phyloP scores from a whole-genome alignment of 2,797 vertebrate genomes.

The Anabacerthia variegaticeps region DNA sequence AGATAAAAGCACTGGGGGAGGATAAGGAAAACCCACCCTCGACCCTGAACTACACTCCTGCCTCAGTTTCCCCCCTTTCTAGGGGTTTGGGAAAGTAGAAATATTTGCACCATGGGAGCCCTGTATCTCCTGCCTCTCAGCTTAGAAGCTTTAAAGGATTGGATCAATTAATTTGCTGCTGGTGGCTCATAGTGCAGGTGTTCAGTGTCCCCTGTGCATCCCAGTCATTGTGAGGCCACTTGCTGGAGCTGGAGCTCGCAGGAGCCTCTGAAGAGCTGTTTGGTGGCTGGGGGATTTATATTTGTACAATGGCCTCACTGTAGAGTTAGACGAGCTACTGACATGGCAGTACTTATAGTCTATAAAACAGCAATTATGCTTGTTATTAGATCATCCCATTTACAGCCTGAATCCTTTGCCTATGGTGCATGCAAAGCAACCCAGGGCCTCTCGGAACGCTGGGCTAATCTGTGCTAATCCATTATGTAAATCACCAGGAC shows the following conservation, averaged over 20 bases:
- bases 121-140: not conserved
- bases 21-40: not conserved
- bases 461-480: conserved; percentile 58
- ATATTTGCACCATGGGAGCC: not conserved
- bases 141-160: not conserved
- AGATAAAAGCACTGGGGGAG: not conserved
- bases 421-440: conserved; percentile 41
- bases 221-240: not conserved
- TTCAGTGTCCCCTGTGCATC: not conserved
- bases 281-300: not conserved
- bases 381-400: conserved; percentile 68
- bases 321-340: conserved; percentile 17
- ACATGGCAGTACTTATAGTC: conserved; percentile 42
- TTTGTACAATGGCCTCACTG: conserved; percentile 18
- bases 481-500: conserved; percentile 58
- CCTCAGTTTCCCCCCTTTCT: not conserved
- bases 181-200: not conserved
- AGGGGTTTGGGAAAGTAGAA: not conserved
- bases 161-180: not conserved
- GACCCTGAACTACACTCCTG: not conserved
- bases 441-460: not conserved
- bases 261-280: conserved; percentile 3
- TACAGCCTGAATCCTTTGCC: conserved; percentile 52
- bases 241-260: not conserved
- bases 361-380: conserved; percentile 65